Conservation (phyloP, 2,113 vertebrate genomes). For the Gallinago undulata region DNA sequence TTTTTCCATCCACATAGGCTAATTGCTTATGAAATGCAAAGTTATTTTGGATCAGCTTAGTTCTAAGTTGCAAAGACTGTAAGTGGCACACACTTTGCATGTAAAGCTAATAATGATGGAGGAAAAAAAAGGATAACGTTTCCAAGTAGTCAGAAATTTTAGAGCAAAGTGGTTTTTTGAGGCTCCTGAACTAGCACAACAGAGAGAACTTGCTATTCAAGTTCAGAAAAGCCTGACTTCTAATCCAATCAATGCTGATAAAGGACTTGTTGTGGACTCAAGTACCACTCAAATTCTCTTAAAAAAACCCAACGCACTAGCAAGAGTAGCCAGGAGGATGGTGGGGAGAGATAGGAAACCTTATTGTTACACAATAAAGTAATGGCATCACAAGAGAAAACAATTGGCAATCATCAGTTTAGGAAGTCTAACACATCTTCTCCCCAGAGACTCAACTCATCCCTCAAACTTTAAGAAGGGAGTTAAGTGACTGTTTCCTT, state of each 20-base stretch:
- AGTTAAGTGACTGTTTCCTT: background rate
- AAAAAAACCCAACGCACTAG: background rate
- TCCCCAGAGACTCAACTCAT: background rate
- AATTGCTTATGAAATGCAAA: slow-evolving; percentile 3
- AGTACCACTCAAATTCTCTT: background rate
- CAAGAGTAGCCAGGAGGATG: background rate
- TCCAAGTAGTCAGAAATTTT: background rate
- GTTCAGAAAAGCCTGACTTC: background rate
- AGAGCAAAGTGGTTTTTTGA: background rate
- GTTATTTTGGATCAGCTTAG: background rate
- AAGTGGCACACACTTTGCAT: background rate
- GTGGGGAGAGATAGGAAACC: background rate
- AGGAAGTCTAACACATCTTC: background rate
- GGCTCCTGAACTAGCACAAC: background rate
- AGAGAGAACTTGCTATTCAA: background rate
- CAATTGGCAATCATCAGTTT: background rate
- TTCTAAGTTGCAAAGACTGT: background rate
- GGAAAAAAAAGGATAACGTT: background rate
- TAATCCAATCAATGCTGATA: slow-evolving; percentile 26
- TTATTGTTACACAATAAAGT: background rate
- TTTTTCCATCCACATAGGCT: background rate
- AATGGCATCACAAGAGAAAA: background rate
- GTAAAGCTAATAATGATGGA: background rate
- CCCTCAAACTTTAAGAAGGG: rapidly evolving
- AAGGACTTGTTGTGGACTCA: background rate